A percentile compares a stretch with the other conserved stretches of the same genome.
These are phyloP conservation scores for Glomeris marginata DNA, from an alignment of 2,888 invertebrate genomes.

Conservation along the genomic window DNA sequence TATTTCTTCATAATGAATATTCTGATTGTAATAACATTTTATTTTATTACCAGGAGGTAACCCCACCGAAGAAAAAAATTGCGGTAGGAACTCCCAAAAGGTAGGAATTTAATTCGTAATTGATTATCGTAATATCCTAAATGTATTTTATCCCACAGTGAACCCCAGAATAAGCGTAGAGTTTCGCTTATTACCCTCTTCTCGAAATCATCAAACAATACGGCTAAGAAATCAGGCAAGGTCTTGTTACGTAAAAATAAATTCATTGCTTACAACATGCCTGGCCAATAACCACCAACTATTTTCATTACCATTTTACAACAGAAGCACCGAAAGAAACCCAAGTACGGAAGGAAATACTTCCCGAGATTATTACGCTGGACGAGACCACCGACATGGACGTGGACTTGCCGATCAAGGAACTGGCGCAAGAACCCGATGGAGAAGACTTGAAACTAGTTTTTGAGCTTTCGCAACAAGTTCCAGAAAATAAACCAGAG, in stretches of 20 bases:
- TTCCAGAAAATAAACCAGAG: slow-evolving; percentile 2
- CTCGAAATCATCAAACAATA: background rate
- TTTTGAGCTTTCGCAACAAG: too few species aligned
- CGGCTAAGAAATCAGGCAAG: background rate
- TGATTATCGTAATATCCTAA: too few species aligned
- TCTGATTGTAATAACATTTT: too few species aligned
- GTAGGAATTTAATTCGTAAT: background rate
- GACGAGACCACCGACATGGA: background rate
- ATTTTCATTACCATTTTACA: too few species aligned
- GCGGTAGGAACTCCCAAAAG: slow-evolving; percentile 12
- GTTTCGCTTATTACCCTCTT: slow-evolving; percentile 8
- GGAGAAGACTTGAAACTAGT: too few species aligned
- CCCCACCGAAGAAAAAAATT: slow-evolving; percentile 7
- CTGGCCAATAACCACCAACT: too few species aligned
- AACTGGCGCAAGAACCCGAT: too few species aligned
- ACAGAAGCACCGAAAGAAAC: background rate
- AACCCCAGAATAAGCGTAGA: background rate
- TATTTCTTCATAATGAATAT: too few species aligned
- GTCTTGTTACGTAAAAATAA: background rate
- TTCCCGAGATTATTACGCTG: background rate
- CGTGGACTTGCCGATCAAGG: too few species aligned
- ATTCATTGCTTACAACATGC: too few species aligned
- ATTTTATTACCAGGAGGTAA: background rate
- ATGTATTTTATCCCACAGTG: too few species aligned
- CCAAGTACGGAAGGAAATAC: background rate